These are phyloP conservation scores for Drosophila melanosoma DNA, from an alignment of 2,888 invertebrate genomes.

Conservation along the genomic window DNA sequence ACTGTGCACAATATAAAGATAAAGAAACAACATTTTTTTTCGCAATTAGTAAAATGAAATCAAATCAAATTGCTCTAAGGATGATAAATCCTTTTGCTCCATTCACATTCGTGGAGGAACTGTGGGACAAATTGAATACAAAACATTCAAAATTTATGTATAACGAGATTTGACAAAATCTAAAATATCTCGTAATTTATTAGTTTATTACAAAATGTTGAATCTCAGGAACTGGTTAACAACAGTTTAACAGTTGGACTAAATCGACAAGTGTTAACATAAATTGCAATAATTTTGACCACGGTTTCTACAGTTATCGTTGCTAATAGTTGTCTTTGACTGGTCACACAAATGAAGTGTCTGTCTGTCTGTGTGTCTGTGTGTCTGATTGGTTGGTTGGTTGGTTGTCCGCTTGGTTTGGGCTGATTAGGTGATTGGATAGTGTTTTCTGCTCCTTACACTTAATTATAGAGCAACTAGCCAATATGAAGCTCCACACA, in stretches of 20 bases:
- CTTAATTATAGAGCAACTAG: slow-evolving; percentile 36
- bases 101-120: background rate
- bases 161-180: background rate
- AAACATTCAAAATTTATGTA: background rate
- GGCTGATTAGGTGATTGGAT: slow-evolving; percentile 15
- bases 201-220: background rate
- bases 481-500: slow-evolving; percentile 1
- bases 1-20: slow-evolving; percentile 13
- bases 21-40: slow-evolving; percentile 4
- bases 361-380: slow-evolving; percentile 9
- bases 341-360: slow-evolving; percentile 28
- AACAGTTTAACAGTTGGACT: background rate
- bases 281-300: background rate
- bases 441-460: slow-evolving; percentile 26
- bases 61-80: slow-evolving; percentile 30
- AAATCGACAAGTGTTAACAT: background rate
- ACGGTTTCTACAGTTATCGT: background rate
- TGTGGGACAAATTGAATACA: background rate
- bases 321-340: slow-evolving; percentile 10
- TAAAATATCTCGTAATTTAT: background rate
- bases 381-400: slow-evolving; percentile 4
- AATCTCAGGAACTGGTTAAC: background rate
- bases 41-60: slow-evolving; percentile 26
- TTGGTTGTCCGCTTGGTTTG: background rate
- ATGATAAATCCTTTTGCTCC: slow-evolving; percentile 2